Evolutionary conservation across 2,113 vertebrate species (phyloP).

Genomic region (Arizona elegans): DNA sequence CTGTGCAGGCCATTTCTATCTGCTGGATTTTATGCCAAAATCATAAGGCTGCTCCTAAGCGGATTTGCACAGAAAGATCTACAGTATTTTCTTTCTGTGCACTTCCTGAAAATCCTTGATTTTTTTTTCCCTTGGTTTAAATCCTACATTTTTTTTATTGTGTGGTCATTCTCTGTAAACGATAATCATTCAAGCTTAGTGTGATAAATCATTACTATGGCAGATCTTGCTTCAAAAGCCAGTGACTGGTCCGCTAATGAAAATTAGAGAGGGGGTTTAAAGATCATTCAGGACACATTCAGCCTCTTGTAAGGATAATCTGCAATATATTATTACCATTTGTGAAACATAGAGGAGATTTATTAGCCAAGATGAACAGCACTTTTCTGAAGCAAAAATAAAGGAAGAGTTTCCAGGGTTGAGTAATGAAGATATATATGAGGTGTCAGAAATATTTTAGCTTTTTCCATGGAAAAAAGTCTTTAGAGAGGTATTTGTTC

Average conservation of each 20-base stretch:
- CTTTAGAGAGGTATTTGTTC: neutral
- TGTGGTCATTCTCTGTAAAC: conserved; percentile 1
- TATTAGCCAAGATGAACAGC: neutral
- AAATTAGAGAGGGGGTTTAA: conserved; percentile 31
- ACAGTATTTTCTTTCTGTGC: neutral
- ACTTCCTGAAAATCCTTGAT: conserved; percentile 11
- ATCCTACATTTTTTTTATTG: neutral
- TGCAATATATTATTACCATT: conserved; percentile 11
- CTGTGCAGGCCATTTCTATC: fast-evolving
- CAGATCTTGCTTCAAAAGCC: neutral
- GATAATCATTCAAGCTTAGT: conserved; percentile 7
- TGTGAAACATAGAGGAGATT: neutral
- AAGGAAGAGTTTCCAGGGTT: neutral
- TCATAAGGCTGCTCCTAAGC: neutral
- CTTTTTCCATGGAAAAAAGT: neutral
- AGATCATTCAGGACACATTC: conserved; percentile 24
- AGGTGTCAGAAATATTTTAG: neutral
- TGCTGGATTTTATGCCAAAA: neutral
- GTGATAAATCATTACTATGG: neutral
- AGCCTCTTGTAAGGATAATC: neutral
- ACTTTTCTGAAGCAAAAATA: neutral
- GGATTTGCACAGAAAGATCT: neutral
- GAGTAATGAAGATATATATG: neutral
- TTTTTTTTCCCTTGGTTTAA: neutral
- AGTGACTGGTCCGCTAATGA: neutral